A percentile compares a stretch with the other conserved stretches of the same genome.
phyloP scores from a whole-genome alignment of 2,888 invertebrate genomes.

The Philopedon plagiatum region DNA sequence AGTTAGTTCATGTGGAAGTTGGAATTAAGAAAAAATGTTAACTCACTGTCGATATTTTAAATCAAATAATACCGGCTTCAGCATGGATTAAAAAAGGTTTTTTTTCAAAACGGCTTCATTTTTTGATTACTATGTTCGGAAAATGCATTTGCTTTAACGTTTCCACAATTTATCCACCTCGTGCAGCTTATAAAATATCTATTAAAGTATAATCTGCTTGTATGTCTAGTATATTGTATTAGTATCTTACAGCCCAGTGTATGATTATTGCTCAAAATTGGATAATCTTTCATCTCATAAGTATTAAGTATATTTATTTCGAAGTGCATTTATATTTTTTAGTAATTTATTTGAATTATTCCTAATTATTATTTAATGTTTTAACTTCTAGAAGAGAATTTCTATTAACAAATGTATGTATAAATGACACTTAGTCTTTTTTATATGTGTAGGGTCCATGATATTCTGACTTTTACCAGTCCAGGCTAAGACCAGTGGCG shows the following conservation, averaged over 20 bases:
- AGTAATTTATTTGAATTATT: constrained; percentile 27
- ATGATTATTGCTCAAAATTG: constrained; percentile 37
- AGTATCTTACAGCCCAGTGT: constrained; percentile 17
- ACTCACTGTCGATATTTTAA: too few relatives aligned
- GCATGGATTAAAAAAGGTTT: too few relatives aligned
- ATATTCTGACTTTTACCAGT: not conserved
- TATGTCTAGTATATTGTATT: constrained; percentile 11
- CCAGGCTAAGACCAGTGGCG: too few relatives aligned
- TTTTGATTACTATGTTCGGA: not conserved
- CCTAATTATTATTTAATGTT: constrained; percentile 6
- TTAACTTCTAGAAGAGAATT: not conserved
- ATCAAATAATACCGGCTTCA: too few relatives aligned
- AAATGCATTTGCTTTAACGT: constrained; percentile 6
- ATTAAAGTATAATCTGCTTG: constrained; percentile 17
- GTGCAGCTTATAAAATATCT: constrained; percentile 5
- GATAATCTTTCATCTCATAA: constrained; percentile 18
- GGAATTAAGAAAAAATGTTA: not conserved
- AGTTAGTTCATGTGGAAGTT: not conserved
- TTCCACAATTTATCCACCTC: not conserved
- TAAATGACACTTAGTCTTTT: not conserved
- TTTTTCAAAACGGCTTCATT: too few relatives aligned
- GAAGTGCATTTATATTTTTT: constrained; percentile 33
- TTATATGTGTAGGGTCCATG: not conserved
- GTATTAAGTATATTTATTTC: constrained; percentile 32
- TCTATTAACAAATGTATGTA: not conserved